Evolutionary conservation across 2,888 invertebrate genomes (phyloP).

Genomic region (Polydrusus pterygomalis): DNA sequence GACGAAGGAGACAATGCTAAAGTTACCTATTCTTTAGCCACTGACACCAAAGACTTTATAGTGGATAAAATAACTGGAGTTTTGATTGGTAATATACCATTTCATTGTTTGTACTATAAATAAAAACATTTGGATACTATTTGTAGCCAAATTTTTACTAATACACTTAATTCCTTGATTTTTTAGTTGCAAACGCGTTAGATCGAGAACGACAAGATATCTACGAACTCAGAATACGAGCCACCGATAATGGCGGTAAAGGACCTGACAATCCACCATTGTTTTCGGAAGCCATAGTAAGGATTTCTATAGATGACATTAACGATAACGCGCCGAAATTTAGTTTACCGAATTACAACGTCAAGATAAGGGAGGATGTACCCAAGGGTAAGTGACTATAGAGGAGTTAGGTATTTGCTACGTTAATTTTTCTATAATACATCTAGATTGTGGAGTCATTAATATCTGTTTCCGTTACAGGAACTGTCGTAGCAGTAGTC

Average conservation of each 20-base stretch:
- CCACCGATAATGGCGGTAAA: constrained; percentile 82
- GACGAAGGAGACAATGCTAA: constrained; percentile 89
- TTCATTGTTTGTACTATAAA: too few relatives aligned
- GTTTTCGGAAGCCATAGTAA: constrained; percentile 87
- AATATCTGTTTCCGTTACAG: constrained; percentile 66
- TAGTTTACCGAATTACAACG: constrained; percentile 82
- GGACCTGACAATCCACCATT: constrained; percentile 76
- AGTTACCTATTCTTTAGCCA: constrained; percentile 83
- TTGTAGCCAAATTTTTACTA: too few relatives aligned
- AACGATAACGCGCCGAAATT: constrained; percentile 93
- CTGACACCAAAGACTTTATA: constrained; percentile 85
- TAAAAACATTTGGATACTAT: too few relatives aligned
- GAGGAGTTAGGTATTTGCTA: neutral
- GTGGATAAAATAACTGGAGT: constrained; percentile 87
- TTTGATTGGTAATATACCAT: constrained; percentile 71
- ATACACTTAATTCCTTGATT: too few relatives aligned
- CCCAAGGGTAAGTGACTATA: constrained; percentile 74
- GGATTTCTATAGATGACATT: constrained; percentile 89
- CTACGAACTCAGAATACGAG: constrained; percentile 86
- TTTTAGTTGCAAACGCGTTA: constrained; percentile 45
- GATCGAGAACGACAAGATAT: constrained; percentile 90
- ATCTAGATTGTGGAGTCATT: too few relatives aligned
- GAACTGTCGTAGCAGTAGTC: constrained; percentile 90
- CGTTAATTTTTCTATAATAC: too few relatives aligned
- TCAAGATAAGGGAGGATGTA: constrained; percentile 93